Conservation (phyloP, 2,888 invertebrate genomes). For the Lomographa bimaculata region DNA sequence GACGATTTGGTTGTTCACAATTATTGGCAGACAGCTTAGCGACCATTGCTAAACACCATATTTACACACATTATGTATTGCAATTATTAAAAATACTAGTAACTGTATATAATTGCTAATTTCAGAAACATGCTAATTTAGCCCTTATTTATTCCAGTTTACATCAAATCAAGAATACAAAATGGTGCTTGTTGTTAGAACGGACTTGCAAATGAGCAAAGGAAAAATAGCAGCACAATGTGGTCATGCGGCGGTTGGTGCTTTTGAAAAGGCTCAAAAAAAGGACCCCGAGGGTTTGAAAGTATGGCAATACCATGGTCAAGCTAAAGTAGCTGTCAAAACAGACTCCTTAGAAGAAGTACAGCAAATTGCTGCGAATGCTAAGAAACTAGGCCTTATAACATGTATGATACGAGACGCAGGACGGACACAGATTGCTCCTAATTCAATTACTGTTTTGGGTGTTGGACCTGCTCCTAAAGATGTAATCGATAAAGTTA, state of each 20-base stretch:
- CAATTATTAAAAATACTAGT: too few relatives aligned
- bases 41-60: too few relatives aligned
- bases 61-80: too few relatives aligned
- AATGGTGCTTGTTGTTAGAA: constrained; percentile 93
- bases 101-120: too few relatives aligned
- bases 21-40: too few relatives aligned
- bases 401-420: constrained; percentile 93
- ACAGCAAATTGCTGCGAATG: constrained; percentile 86
- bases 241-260: constrained; percentile 96
- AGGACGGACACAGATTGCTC: constrained; percentile 95
- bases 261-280: constrained; percentile 88
- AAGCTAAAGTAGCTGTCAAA: constrained; percentile 94
- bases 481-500: constrained; percentile 89
- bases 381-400: constrained; percentile 87
- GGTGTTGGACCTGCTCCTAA: constrained; percentile 96
- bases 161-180: constrained; percentile 86
- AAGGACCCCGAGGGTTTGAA: constrained; percentile 84
- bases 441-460: constrained; percentile 94
- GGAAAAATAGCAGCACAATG: constrained; percentile 97
- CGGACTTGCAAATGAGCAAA: constrained; percentile 97
- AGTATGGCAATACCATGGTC: constrained; percentile 87
- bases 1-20: too few relatives aligned
- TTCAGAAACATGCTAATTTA: too few relatives aligned
- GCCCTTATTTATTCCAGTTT: too few relatives aligned
- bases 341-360: constrained; percentile 90